Evolutionary conservation across 2,113 vertebrate genomes (phyloP).

Genomic region (Brienomyrus longianalis): DNA sequence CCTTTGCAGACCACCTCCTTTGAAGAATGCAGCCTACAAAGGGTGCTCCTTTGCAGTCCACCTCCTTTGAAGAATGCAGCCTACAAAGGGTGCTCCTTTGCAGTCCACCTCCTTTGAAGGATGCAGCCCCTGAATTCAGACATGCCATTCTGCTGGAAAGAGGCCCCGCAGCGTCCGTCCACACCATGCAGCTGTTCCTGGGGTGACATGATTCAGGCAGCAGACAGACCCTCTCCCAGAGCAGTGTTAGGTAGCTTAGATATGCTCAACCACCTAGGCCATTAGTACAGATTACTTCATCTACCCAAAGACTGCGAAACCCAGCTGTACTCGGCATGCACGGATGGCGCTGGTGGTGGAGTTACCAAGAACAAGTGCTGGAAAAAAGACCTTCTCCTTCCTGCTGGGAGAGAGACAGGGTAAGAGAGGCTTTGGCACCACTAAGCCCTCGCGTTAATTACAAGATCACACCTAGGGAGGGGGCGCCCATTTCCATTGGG

Average conservation of each 20-base stretch:
- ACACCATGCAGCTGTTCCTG: not conserved
- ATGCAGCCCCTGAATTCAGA: not conserved
- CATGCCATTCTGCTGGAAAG: not conserved
- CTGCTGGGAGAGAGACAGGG: constrained; percentile 57
- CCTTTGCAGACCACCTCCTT: not conserved
- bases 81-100: too few relatives aligned
- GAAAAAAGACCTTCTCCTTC: constrained; percentile 72
- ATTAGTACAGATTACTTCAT: constrained; percentile 39
- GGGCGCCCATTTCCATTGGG: not conserved
- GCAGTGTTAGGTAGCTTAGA: not conserved
- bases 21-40: not conserved
- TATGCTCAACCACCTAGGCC: constrained; percentile 42
- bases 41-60: not conserved
- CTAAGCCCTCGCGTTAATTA: not conserved
- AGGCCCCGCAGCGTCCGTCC: not conserved
- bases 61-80: not conserved
- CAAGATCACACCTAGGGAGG: not conserved
- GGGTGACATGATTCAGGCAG: not conserved
- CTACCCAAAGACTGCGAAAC: constrained; percentile 26
- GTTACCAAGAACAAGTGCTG: constrained; percentile 75
- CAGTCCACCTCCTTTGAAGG: not conserved
- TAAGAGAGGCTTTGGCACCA: not conserved
- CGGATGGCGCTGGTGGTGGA: constrained; percentile 46
- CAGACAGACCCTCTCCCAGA: constrained; percentile 1
- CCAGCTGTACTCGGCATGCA: constrained; percentile 46